phyloP scores from a whole-genome alignment of 2,797 vertebrate genomes.

The Hypotaenidia philippensis region DNA sequence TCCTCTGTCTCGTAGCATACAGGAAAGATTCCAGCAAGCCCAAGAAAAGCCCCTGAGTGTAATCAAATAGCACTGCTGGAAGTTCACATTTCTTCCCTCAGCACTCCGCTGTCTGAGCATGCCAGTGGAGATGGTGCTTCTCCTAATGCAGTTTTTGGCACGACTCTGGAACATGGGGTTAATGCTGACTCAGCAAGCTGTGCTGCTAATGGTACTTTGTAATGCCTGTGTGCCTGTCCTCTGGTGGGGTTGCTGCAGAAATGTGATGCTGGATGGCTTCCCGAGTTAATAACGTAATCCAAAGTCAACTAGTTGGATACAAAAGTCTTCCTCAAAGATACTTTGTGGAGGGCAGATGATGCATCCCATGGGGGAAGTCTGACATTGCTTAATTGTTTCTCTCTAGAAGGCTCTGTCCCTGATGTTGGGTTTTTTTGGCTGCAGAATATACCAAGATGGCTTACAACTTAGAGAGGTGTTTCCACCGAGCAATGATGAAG shows the following conservation, averaged over 20 bases:
- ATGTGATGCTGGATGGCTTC: neutral
- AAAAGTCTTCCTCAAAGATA: neutral
- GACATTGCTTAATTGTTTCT: neutral
- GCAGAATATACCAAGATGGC: slow-evolving; percentile 98
- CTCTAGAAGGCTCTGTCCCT: neutral
- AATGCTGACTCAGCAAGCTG: slow-evolving; percentile 27
- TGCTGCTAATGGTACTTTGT: neutral
- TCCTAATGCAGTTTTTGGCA: slow-evolving; percentile 37
- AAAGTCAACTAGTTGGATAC: neutral
- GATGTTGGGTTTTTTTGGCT: neutral
- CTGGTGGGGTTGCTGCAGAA: neutral
- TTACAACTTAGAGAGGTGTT: slow-evolving; percentile 94
- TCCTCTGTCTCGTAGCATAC: neutral
- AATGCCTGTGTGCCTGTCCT: slow-evolving; percentile 15
- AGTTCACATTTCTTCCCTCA: slow-evolving; percentile 3
- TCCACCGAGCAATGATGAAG: slow-evolving; percentile 93
- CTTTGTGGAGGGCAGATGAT: neutral
- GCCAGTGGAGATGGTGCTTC: slow-evolving; percentile 6
- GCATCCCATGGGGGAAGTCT: neutral
- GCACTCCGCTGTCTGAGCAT: neutral
- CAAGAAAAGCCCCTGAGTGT: slow-evolving; percentile 21
- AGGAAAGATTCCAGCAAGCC: neutral
- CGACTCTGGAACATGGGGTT: neutral
- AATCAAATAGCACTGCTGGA: slow-evolving; percentile 36
- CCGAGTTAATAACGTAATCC: neutral